A percentile compares a stretch with the other conserved stretches of the same genome.
phyloP scores from a whole-genome alignment of 2,797 vertebrate species.

The Halcyon chelicuti region DNA sequence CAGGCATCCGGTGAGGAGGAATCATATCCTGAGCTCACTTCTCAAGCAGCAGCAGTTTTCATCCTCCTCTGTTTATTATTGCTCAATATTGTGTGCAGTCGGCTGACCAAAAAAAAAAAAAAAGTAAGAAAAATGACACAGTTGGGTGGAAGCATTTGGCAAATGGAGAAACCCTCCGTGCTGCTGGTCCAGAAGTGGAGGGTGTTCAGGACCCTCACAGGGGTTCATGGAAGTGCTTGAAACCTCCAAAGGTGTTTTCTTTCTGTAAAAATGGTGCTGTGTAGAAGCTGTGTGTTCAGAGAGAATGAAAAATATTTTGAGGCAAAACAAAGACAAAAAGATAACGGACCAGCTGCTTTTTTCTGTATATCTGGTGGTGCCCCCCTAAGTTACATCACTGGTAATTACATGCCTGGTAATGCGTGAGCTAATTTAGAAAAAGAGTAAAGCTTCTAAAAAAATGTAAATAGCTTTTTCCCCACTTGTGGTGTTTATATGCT shows the following conservation, averaged over 20 bases:
- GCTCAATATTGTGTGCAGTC: not conserved
- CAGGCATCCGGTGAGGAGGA: constrained; percentile 73
- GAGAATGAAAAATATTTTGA: not conserved
- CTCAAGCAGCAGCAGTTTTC: constrained; percentile 20
- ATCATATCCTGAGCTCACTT: constrained; percentile 53
- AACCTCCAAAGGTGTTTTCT: not conserved
- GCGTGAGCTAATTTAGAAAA: not conserved
- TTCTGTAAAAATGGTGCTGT: not conserved
- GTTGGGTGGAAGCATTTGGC: not conserved
- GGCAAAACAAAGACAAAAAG: not conserved
- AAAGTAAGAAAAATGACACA: not conserved
- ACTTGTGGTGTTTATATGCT: not conserved
- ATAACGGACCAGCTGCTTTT: not conserved
- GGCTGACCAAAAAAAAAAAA: not conserved
- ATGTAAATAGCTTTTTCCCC: not conserved
- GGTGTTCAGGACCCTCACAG: not conserved
- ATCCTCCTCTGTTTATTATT: constrained; percentile 46
- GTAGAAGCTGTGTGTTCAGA: not conserved
- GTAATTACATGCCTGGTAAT: not conserved
- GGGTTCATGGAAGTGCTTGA: not conserved
- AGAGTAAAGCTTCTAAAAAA: not conserved
- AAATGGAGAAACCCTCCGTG: not conserved
- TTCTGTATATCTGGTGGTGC: not conserved
- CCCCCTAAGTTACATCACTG: not conserved
- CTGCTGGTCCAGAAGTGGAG: not conserved